Evolutionary conservation across 2,113 vertebrate genomes (phyloP), one percentile per base, ranked within the genome.

Genomic region (Petroica traversi): DNA sequence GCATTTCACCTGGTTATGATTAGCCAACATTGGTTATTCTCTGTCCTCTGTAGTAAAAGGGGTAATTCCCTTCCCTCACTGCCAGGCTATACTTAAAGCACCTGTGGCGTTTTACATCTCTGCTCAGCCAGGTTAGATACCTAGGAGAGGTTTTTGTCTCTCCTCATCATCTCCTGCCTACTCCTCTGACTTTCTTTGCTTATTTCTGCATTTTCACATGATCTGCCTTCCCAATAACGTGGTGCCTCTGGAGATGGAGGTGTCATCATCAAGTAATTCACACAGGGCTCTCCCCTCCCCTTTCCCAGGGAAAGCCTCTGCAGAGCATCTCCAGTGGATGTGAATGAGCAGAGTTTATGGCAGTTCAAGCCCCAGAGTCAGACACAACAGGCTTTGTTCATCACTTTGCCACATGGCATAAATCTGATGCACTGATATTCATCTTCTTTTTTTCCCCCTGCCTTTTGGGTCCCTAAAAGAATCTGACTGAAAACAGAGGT

Each of bases 21-120:
- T 0, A 23, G 9, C 61, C 55, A 68, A 6, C 40, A 31, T 15
- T 2, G 0, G n/a, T n/a, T n/a, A n/a, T n/a, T n/a, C n/a, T 57
- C 20, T 25, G 20, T 26, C 29, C 46, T 48, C 31, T 29, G 62
- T n/a, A 25, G 11, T 10, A 11, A 38, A 61, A 61, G 12, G n/a
- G 45, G 19, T 11, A 46, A 41, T 61, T 68, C 31, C 22, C 46
- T 61, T 68, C 31, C 22, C 46, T 40, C 87, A 6, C n/a, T 46
- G 40, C 78, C 62, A 41, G 34, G 25, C 31, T 40, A 23, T 4
- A 2, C 20, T 52, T 67, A 7, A 33, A 75, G 69, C 23, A 13
- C 14, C 55, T 41, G 24, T 34, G 46, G 62, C 40, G 18, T 68
- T 89, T 68, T 26, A 26, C 48, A 54, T 11, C 22, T 62, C 48